These are phyloP conservation scores for Paraescarpia echinospica DNA, from an alignment of 1,140 invertebrate genomes.

Conservation along the genomic window DNA sequence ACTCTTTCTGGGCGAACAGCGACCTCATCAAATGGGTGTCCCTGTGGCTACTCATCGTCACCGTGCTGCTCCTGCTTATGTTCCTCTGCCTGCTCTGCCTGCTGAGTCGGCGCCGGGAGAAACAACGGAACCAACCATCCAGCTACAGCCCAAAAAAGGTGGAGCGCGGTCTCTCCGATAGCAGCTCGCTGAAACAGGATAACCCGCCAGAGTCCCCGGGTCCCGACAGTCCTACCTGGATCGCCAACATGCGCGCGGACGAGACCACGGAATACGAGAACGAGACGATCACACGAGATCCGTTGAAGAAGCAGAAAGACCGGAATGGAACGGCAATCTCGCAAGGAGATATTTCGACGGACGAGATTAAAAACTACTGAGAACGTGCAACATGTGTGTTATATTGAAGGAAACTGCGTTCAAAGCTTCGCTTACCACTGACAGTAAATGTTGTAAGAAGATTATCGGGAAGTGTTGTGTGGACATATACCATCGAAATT, in stretches of 20 bases:
- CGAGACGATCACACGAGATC: background rate
- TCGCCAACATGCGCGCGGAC: background rate
- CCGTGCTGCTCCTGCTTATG: background rate
- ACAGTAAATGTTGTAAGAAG: background rate
- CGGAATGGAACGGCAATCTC: background rate
- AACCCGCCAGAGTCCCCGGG: background rate
- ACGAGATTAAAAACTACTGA: conserved; percentile 1
- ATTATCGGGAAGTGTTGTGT: background rate
- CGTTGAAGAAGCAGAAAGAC: background rate
- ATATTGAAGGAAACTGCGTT: background rate
- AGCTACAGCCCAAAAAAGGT: background rate
- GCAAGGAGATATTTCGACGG: background rate
- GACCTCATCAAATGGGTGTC: background rate
- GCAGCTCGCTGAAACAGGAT: background rate
- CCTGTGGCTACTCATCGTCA: background rate
- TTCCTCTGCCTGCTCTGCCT: background rate
- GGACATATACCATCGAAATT: background rate
- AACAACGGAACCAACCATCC: background rate
- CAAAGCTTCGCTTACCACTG: background rate
- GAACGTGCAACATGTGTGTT: background rate
- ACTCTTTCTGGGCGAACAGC: background rate
- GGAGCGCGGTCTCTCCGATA: background rate
- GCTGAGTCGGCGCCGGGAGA: background rate
- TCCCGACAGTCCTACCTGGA: background rate
- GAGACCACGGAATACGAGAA: background rate